Base-by-base conservation (phyloP, 2,797 vertebrate genomes). In the Tenualosa thibaudeaui region DNA sequence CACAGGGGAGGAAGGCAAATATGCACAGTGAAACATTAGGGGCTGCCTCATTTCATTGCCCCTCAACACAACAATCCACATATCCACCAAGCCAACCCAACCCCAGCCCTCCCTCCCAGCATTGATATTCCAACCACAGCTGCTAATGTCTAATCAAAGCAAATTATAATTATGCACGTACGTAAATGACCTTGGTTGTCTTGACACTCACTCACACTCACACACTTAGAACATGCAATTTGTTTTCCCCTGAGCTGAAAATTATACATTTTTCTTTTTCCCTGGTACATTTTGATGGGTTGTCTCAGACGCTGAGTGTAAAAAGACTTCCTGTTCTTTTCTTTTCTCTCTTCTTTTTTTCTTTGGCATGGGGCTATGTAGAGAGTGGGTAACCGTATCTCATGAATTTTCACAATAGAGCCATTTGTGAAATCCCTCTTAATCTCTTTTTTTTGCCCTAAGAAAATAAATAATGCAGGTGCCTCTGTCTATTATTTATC, bases 111-210 rank as follows among this genome's bases (percentile, higher is more conserved):
- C 81, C 58, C 85, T 81, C 60, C 68, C 83, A 40, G 85, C 84
- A 84, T 84, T 88, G 82, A 26, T 85, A 89, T 89, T 92, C 81
- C 87, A 87, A 86, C 87, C 87, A n/a, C 83, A 84, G 68, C 87
- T 86, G 90, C 84, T 84, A 84, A 85, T 86, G 88, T 92, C 91
- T 87, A 91, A 92, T 92, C 83, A 88, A 88, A 87, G 81, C 89
- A 84, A 89, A 89, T 88, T 86, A 88, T 92, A 89, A 90, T 90
- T 87, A 65, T 86, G 60, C 85, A 85, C 84, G 83, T 89, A 78
- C 84, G 87, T 90, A 91, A 91, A 91, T 90, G 84, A 89, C 87
- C 58, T n/a, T 43, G 71, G 51, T 81, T 65, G 81, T 88, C 62
- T 46, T 12, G 50, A 51, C 46, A 31, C 31, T 0, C 31, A 31